These are phyloP conservation scores for Misgurnus anguillicaudatus DNA, from an alignment of 2,113 vertebrate species.

Conservation along the genomic window DNA sequence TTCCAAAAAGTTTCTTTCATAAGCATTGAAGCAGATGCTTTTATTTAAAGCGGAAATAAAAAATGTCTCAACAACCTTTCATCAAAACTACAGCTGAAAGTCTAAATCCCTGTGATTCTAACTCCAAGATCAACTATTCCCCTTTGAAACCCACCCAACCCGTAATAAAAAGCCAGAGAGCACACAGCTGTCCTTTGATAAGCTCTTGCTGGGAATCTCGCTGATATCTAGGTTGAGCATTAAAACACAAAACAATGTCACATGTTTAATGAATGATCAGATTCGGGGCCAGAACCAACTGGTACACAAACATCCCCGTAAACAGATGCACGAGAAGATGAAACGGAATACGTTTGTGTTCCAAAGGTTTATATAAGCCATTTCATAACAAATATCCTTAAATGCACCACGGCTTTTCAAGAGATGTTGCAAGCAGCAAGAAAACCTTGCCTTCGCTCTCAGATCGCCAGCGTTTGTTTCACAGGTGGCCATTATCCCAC, in stretches of 20 bases:
- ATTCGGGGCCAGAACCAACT: slow-evolving; percentile 39
- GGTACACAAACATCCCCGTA: slow-evolving; percentile 29
- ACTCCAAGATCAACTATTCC: too few relatives aligned
- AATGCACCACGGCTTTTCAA: slow-evolving; percentile 14
- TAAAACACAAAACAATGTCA: slow-evolving; percentile 25
- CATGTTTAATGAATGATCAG: slow-evolving; percentile 43
- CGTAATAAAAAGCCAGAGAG: neutral
- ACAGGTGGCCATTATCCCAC: slow-evolving; percentile 54
- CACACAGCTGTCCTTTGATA: neutral
- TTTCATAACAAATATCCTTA: slow-evolving; percentile 45
- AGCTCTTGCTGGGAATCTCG: slow-evolving; percentile 1
- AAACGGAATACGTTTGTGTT: slow-evolving; percentile 36
- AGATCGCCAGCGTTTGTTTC: slow-evolving; percentile 5
- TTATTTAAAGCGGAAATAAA: too few relatives aligned
- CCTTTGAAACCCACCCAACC: neutral
- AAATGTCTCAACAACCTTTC: too few relatives aligned
- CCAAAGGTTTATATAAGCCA: slow-evolving; percentile 40
- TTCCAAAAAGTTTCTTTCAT: too few relatives aligned
- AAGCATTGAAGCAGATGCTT: too few relatives aligned
- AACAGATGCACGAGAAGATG: slow-evolving; percentile 47
- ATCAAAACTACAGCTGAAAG: too few relatives aligned
- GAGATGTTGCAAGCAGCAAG: slow-evolving; percentile 28
- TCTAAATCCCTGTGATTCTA: too few relatives aligned
- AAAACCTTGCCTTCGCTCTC: slow-evolving; percentile 3
- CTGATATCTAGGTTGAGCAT: slow-evolving; percentile 44